phyloP scores from a whole-genome alignment of 2,113 vertebrate species.

The Atlantisia rogersi region DNA sequence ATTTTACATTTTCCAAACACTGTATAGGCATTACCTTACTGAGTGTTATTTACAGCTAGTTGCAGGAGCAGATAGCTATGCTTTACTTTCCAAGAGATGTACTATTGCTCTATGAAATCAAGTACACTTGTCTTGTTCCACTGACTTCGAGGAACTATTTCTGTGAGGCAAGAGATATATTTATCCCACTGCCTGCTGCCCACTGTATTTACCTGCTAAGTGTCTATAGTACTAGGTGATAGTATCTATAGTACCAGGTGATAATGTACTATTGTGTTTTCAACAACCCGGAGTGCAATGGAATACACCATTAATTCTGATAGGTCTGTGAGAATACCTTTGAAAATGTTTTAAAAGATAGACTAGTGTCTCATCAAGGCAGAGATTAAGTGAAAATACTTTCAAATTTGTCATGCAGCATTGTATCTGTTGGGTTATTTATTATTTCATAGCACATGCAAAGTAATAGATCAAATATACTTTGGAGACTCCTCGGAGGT shows the following conservation, averaged over 20 bases:
- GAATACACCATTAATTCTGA: slow-evolving; percentile 67
- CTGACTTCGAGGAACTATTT: slow-evolving; percentile 17
- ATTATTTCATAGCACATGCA: slow-evolving; percentile 56
- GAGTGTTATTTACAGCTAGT: not conserved
- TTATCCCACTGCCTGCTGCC: slow-evolving; percentile 13
- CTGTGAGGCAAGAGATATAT: slow-evolving; percentile 1
- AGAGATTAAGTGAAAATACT: slow-evolving; percentile 72
- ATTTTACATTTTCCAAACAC: not conserved
- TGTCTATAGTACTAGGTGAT: not conserved
- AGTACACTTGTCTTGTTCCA: slow-evolving; percentile 30
- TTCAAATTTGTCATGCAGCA: slow-evolving; percentile 60
- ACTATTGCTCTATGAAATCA: not conserved
- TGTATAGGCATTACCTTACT: not conserved
- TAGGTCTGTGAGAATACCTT: slow-evolving; percentile 67
- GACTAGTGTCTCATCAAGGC: slow-evolving; percentile 72
- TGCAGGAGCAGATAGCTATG: not conserved
- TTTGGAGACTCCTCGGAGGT: slow-evolving; percentile 48
- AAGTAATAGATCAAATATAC: slow-evolving; percentile 66
- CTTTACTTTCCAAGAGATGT: slow-evolving; percentile 2
- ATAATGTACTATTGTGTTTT: slow-evolving; percentile 33
- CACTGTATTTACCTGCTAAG: slow-evolving; percentile 39
- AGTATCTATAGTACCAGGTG: not conserved
- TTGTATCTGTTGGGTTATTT: slow-evolving; percentile 69
- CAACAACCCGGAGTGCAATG: slow-evolving; percentile 29
- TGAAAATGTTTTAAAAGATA: slow-evolving; percentile 76